These are phyloP conservation scores for Hippocampus abdominalis DNA, from an alignment of 2,113 vertebrate genomes.

Conservation along the genomic window DNA sequence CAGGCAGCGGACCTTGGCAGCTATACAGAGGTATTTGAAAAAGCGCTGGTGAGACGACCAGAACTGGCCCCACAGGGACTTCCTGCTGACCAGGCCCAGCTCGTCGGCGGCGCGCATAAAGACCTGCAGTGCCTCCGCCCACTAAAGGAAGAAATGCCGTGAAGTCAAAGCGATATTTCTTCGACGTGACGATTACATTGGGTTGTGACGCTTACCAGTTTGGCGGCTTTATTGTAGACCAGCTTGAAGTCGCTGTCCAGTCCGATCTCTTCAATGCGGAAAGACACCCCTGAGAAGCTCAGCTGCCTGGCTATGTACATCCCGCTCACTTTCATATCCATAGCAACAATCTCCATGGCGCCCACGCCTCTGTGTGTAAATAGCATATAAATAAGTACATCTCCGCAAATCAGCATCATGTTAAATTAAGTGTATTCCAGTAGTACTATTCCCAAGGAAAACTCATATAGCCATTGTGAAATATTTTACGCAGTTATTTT, in stretches of 20 bases:
- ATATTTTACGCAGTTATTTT: no score
- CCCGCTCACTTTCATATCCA: slow-evolving; percentile 99
- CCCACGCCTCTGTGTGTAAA: slow-evolving; percentile 83
- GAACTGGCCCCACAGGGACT: slow-evolving; percentile 97
- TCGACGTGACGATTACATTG: background rate
- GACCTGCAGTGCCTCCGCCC: slow-evolving; percentile 86
- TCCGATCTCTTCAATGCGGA: slow-evolving; percentile 91
- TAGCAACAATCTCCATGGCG: slow-evolving; percentile 98
- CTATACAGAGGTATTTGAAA: slow-evolving; percentile 98
- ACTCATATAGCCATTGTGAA: background rate
- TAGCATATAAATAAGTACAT: slow-evolving; percentile 18
- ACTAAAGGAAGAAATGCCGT: slow-evolving; percentile 68
- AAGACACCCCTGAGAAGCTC: slow-evolving; percentile 95
- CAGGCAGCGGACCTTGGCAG: slow-evolving; percentile 89
- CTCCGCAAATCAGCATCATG: slow-evolving; percentile 3
- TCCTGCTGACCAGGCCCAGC: slow-evolving; percentile 87
- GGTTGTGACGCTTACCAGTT: slow-evolving; percentile 77
- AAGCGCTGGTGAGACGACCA: slow-evolving; percentile 98
- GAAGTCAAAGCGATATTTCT: background rate
- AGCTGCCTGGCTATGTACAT: slow-evolving; percentile 99
- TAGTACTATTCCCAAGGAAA: background rate
- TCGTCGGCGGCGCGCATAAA: slow-evolving; percentile 90
- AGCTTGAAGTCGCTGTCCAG: slow-evolving; percentile 82
- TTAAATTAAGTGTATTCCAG: background rate
- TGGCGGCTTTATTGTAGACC: slow-evolving; percentile 93